A percentile compares a stretch with the other conserved stretches of the same genome.
Conservation (phyloP, 2,113 vertebrate species). For the Lichenostomus cassidix region DNA sequence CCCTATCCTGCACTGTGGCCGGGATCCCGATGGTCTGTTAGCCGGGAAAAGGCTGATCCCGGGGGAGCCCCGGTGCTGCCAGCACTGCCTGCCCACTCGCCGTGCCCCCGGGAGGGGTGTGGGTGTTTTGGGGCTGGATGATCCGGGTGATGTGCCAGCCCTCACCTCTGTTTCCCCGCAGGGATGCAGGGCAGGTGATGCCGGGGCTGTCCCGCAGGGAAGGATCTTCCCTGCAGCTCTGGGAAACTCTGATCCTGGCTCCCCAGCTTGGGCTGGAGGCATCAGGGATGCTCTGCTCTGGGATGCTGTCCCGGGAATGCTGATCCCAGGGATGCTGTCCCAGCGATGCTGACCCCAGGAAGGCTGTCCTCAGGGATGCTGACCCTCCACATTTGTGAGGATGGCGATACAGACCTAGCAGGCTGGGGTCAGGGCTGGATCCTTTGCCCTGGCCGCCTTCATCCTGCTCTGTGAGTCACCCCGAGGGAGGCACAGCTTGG, state of each 20-base stretch:
- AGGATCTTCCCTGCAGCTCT: not conserved
- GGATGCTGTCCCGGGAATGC: not conserved
- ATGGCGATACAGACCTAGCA: not conserved
- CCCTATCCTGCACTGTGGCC: accelerated
- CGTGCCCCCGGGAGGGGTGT: accelerated
- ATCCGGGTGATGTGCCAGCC: not conserved
- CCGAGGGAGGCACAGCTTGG: not conserved
- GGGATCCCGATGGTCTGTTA: not conserved
- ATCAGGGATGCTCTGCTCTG: not conserved
- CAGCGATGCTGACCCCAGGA: not conserved
- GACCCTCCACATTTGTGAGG: not conserved
- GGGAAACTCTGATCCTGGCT: not conserved
- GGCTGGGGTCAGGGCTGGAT: not conserved
- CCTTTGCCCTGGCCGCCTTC: accelerated
- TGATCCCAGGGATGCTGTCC: not conserved
- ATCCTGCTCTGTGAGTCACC: not conserved
- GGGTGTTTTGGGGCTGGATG: not conserved
- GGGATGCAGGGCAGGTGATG: not conserved
- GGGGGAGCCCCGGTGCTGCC: not conserved
- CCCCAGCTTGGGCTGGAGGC: not conserved
- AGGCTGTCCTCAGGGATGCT: not conserved
- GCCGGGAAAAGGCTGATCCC: not conserved
- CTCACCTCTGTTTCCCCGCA: accelerated
- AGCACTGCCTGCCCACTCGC: accelerated
- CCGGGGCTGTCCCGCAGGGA: accelerated